Evolutionary conservation across 2,113 vertebrate genomes (phyloP).

Genomic region (Pelmatolapia mariae): DNA sequence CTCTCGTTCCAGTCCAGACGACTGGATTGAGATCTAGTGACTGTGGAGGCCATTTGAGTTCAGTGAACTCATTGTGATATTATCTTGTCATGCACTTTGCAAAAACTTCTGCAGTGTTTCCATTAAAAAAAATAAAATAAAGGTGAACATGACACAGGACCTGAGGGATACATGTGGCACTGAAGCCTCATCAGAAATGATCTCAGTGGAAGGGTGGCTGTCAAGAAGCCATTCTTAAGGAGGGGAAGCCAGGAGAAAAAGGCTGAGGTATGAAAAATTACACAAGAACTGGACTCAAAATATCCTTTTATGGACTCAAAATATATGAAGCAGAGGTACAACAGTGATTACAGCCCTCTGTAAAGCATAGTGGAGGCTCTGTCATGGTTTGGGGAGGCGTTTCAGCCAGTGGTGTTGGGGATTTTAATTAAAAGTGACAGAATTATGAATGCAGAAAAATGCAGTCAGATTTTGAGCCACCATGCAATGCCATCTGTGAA

Average conservation of each 20-base stretch:
- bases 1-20: accelerated
- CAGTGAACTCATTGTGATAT: too few species aligned
- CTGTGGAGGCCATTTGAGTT: neutral
- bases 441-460: neutral
- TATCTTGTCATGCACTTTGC: too few species aligned
- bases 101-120: too few species aligned
- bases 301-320: neutral
- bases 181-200: neutral
- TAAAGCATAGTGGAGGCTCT: neutral
- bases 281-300: neutral
- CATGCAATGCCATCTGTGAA: neutral
- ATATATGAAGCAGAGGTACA: neutral
- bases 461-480: neutral
- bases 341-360: neutral
- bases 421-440: neutral
- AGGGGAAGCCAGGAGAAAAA: neutral
- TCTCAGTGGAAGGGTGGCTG: neutral
- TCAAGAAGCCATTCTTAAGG: neutral
- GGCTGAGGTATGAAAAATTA: neutral
- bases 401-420: neutral
- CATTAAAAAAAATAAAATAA: too few species aligned
- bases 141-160: neutral
- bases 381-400: neutral
- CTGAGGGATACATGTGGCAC: neutral
- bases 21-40: neutral